Conservation (phyloP, 2,113 vertebrate genomes). For the Zeus faber region DNA sequence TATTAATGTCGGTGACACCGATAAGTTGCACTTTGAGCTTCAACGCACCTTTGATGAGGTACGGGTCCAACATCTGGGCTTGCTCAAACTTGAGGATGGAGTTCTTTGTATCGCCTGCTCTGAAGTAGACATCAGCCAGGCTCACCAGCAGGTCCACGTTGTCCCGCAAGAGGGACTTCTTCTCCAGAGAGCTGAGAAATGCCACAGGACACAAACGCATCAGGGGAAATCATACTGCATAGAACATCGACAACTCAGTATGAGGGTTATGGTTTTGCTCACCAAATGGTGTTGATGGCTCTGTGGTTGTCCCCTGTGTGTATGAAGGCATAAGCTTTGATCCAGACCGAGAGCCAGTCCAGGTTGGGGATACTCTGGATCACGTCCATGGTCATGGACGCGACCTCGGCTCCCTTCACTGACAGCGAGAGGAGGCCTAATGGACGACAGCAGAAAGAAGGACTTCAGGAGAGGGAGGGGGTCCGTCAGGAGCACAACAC, state of each 20-base stretch:
- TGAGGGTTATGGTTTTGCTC: slow-evolving; percentile 49
- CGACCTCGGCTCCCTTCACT: slow-evolving; percentile 96
- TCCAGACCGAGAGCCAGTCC: slow-evolving; percentile 98
- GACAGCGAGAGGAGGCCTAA: slow-evolving; percentile 94
- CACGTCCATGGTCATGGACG: slow-evolving; percentile 96
- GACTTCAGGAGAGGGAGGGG: neutral
- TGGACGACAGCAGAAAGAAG: neutral
- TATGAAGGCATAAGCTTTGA: slow-evolving; percentile 96
- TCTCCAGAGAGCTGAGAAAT: slow-evolving; percentile 88
- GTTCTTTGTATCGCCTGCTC: slow-evolving; percentile 95
- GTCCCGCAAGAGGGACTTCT: slow-evolving; percentile 93
- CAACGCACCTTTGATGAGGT: slow-evolving; percentile 91
- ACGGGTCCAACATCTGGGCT: slow-evolving; percentile 97
- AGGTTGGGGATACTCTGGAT: slow-evolving; percentile 95
- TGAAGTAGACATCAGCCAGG: slow-evolving; percentile 94
- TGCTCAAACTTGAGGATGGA: slow-evolving; percentile 97
- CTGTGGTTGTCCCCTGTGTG: slow-evolving; percentile 94
- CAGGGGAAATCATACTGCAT: slow-evolving; percentile 1
- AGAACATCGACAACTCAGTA: neutral
- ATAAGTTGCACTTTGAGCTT: no score
- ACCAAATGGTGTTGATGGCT: slow-evolving; percentile 98
- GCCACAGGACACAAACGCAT: neutral
- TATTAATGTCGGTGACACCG: no score
- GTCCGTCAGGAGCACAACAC: neutral
- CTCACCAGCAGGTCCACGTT: slow-evolving; percentile 95